These are phyloP conservation scores for Callithrix jacchus DNA, from an alignment of 2,113 vertebrate genomes.

Conservation along the genomic window DNA sequence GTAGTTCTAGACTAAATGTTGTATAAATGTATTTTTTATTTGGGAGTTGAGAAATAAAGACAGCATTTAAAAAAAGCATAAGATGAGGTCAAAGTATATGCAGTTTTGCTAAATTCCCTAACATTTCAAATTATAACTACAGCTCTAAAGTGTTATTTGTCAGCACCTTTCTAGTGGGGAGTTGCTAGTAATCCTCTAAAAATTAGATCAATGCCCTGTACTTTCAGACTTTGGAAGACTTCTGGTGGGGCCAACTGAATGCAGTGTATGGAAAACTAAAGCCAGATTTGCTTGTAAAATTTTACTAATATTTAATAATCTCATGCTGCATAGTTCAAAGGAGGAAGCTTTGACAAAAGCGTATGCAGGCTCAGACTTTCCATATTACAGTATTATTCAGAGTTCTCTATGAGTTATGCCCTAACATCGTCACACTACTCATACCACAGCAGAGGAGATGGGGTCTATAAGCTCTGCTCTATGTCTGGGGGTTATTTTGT, in stretches of 20 bases:
- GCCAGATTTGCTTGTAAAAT: background rate
- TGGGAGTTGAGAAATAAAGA: constrained; percentile 2
- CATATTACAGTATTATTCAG: background rate
- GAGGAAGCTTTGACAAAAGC: background rate
- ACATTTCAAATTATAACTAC: background rate
- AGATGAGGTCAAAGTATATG: background rate
- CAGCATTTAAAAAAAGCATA: background rate
- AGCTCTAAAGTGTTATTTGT: background rate
- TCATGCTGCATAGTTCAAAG: background rate
- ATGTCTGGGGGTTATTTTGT: background rate
- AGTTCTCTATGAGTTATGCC: background rate
- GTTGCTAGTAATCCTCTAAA: background rate
- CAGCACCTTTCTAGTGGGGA: background rate
- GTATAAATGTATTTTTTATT: background rate
- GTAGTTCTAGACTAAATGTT: background rate
- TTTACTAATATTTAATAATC: background rate
- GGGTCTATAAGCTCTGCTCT: background rate
- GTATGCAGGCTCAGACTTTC: background rate
- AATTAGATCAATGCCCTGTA: background rate
- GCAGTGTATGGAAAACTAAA: background rate
- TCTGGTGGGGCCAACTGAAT: background rate
- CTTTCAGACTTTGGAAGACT: background rate
- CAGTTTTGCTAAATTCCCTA: background rate
- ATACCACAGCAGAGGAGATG: background rate
- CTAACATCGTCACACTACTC: background rate